phyloP scores from a whole-genome alignment of 2,113 vertebrate genomes.

The Heteronetta atricapilla region DNA sequence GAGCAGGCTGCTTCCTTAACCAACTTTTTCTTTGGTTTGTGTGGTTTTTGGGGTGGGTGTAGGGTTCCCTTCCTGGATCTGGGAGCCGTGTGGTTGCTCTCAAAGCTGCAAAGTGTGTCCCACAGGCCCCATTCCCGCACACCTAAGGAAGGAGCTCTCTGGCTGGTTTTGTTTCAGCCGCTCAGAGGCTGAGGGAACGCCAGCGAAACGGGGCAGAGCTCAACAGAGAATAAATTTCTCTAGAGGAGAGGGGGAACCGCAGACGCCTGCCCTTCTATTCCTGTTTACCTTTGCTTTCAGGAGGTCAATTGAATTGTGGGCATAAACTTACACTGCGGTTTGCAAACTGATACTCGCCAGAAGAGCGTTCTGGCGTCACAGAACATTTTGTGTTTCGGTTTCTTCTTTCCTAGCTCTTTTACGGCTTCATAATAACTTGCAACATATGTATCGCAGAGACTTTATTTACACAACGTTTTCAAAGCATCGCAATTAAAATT shows the following conservation, averaged over 20 bases:
- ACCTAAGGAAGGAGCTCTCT: not conserved
- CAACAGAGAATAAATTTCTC: constrained; percentile 5
- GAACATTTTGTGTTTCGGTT: constrained; percentile 17
- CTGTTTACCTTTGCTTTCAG: constrained; percentile 65
- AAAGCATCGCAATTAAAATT: not conserved
- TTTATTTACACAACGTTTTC: not conserved
- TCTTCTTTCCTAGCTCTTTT: constrained; percentile 30
- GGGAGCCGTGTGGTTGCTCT: not conserved
- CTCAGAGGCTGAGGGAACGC: not conserved
- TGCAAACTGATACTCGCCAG: constrained; percentile 63
- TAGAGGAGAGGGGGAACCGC: constrained; percentile 1
- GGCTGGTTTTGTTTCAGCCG: not conserved
- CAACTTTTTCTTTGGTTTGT: not conserved
- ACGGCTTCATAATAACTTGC: constrained; percentile 30
- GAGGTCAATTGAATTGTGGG: constrained; percentile 54
- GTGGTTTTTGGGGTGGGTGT: not conserved
- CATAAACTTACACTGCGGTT: constrained; percentile 42
- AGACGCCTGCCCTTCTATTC: constrained; percentile 25
- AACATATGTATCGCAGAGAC: constrained; percentile 20
- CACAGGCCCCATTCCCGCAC: not conserved
- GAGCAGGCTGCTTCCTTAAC: not conserved
- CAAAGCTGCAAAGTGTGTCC: not conserved
- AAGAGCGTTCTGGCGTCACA: constrained; percentile 47
- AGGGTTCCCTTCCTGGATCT: not conserved
- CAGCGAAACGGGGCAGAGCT: not conserved